Conservation (phyloP, 2,797 vertebrate genomes). For the Phrynocephalus forsythii region DNA sequence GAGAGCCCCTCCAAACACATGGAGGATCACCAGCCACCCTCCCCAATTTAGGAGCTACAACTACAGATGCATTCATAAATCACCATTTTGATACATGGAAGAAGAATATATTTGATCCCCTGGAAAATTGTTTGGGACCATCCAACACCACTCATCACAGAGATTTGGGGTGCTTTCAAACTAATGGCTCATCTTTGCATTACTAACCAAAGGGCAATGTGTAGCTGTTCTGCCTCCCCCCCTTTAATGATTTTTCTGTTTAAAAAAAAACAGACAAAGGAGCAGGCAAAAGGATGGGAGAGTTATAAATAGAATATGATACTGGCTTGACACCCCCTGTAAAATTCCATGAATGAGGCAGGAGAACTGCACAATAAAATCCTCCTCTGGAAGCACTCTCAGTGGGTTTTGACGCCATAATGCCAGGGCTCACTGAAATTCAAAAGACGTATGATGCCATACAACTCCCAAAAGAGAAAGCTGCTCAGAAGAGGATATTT, state of each 20-base stretch:
- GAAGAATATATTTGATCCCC: neutral
- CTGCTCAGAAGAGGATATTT: neutral
- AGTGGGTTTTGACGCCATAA: neutral
- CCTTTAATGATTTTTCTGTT: neutral
- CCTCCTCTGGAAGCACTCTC: neutral
- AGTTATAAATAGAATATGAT: neutral
- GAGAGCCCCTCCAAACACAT: no score
- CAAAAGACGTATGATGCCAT: neutral
- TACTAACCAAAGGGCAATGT: neutral
- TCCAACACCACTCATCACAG: neutral
- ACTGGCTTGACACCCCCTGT: neutral
- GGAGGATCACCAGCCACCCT: no score
- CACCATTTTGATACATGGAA: neutral
- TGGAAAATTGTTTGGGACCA: neutral
- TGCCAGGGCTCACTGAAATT: neutral
- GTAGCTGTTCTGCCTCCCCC: neutral
- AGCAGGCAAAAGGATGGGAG: neutral
- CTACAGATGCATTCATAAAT: neutral
- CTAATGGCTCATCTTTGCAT: neutral
- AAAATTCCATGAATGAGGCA: neutral
- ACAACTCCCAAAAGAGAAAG: neutral
- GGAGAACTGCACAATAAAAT: neutral
- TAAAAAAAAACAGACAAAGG: conserved; percentile 5
- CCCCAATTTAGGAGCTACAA: neutral
- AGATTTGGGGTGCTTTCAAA: neutral